Conservation (phyloP, 2,888 invertebrate genomes). For the Andrena flavipes region DNA sequence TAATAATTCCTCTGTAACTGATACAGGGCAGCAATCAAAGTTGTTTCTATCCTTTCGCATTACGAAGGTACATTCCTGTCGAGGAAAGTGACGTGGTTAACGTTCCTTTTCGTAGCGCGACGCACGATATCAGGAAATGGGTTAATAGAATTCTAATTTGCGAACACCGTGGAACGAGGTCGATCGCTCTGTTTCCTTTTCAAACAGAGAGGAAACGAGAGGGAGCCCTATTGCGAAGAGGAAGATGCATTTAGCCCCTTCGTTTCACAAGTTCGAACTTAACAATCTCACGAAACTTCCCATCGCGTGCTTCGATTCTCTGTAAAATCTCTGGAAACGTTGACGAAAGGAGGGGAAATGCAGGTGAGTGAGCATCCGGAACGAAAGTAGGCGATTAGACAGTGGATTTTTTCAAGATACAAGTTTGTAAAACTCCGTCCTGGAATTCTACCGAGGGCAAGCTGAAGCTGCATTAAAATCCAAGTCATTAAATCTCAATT, state of each 20-base stretch:
- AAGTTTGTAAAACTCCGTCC: no score
- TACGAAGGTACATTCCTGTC: constrained; percentile 11
- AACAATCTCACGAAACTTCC: constrained; percentile 66
- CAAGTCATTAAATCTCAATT: no score
- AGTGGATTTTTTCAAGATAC: not conserved
- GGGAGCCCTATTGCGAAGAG: constrained; percentile 26
- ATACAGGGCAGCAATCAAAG: constrained; percentile 52
- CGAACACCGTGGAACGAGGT: constrained; percentile 34
- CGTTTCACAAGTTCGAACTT: constrained; percentile 61
- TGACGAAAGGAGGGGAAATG: constrained; percentile 26
- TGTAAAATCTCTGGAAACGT: constrained; percentile 45
- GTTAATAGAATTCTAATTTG: constrained; percentile 71
- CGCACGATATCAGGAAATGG: constrained; percentile 50
- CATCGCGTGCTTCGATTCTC: constrained; percentile 67
- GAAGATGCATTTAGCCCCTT: constrained; percentile 64
- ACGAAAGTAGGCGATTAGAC: not conserved
- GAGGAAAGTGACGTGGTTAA: constrained; percentile 51
- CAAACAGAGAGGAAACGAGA: not conserved
- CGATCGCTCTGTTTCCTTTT: constrained; percentile 35
- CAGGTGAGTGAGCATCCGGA: constrained; percentile 23
- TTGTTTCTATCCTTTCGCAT: constrained; percentile 5
- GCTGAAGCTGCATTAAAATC: no score
- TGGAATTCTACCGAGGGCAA: no score
- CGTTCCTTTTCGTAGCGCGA: constrained; percentile 54
- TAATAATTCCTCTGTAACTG: not conserved